Conservation (phyloP, 2,888 invertebrate genomes). For the Tiphia femorata region DNA sequence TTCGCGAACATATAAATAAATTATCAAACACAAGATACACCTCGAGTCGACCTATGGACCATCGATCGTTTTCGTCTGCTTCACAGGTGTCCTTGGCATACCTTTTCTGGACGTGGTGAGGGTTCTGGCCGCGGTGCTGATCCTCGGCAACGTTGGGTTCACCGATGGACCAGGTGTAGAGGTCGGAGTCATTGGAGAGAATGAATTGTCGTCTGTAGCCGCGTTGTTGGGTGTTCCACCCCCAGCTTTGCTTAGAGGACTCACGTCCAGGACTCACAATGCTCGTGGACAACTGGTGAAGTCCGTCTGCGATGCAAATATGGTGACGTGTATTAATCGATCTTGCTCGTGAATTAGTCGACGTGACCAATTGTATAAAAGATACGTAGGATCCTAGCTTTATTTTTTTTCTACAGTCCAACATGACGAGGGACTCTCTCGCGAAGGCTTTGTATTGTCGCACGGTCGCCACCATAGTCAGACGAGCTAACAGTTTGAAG, state of each 20-base stretch:
- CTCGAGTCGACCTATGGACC: too few species aligned
- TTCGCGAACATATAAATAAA: too few species aligned
- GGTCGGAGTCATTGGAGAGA: constrained; percentile 84
- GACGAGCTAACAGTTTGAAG: constrained; percentile 92
- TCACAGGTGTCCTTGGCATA: constrained; percentile 84
- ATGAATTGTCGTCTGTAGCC: constrained; percentile 89
- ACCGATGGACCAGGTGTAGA: constrained; percentile 82
- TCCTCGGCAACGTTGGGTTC: constrained; percentile 93
- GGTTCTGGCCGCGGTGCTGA: constrained; percentile 89
- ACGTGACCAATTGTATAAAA: too few species aligned
- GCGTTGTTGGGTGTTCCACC: constrained; percentile 84
- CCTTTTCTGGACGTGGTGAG: constrained; percentile 94
- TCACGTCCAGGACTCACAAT: constrained; percentile 86
- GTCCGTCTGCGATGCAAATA: constrained; percentile 85
- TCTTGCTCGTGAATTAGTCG: too few species aligned
- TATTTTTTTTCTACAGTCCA: constrained; percentile 73
- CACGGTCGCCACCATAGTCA: constrained; percentile 93
- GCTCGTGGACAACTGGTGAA: constrained; percentile 84
- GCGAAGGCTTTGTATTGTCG: constrained; percentile 95
- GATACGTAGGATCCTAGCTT: too few species aligned
- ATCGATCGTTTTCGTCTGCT: constrained; percentile 4
- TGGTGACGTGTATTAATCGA: too few species aligned
- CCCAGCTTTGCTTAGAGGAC: constrained; percentile 82
- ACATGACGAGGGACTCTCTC: constrained; percentile 88
- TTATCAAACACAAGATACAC: too few species aligned